phyloP scores from a whole-genome alignment of 2,113 vertebrate species.

The Atherinomorus stipes region DNA sequence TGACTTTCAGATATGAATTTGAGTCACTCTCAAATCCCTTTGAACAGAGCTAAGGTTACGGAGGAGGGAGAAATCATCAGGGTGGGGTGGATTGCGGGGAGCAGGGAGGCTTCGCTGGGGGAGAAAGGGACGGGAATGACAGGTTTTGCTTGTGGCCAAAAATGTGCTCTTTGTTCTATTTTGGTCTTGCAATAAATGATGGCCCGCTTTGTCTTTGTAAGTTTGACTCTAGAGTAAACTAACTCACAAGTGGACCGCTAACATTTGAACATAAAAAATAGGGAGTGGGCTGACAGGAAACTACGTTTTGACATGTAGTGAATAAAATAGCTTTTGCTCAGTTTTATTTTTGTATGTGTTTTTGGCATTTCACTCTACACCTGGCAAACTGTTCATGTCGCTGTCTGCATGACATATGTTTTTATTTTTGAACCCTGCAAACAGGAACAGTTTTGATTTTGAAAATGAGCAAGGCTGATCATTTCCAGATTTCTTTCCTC shows the following conservation, averaged over 20 bases:
- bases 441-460: constrained; percentile 63
- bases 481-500: constrained; percentile 69
- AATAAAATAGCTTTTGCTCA: not conserved
- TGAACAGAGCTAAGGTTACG: constrained; percentile 61
- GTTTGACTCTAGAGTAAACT: constrained; percentile 38
- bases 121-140: constrained; percentile 35
- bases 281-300: constrained; percentile 25
- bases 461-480: constrained; percentile 53
- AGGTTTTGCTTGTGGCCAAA: constrained; percentile 57
- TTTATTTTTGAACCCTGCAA: constrained; percentile 62
- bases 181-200: constrained; percentile 51
- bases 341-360: not conserved
- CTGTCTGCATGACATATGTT: constrained; percentile 59
- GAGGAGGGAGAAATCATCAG: constrained; percentile 4
- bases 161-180: constrained; percentile 72
- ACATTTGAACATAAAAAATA: constrained; percentile 34
- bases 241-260: constrained; percentile 33
- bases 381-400: constrained; percentile 34
- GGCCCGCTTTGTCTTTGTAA: constrained; percentile 44
- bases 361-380: constrained; percentile 11
- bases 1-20: constrained; percentile 38
- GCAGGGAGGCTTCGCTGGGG: constrained; percentile 31
- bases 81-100: not conserved
- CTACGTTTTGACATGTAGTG: constrained; percentile 27
- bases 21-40: constrained; percentile 47